Percentiles rank a stretch among this genome's conserved stretches.
Evolutionary conservation across 2,113 vertebrate genomes (phyloP).

Genomic region (Poicephalus gulielmi): DNA sequence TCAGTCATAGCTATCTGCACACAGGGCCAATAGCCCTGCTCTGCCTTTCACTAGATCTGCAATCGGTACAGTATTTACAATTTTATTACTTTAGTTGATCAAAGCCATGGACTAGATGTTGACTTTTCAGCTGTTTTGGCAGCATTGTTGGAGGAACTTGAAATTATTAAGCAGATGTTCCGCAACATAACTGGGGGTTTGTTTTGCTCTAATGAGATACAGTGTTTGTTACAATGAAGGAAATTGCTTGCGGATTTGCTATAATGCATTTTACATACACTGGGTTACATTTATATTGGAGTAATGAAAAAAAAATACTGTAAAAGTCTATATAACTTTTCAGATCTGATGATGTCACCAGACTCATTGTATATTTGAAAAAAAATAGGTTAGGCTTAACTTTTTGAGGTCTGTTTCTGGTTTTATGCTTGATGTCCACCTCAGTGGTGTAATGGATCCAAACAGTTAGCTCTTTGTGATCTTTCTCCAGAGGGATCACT

Average conservation of each 20-base stretch:
- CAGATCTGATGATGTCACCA: constrained; percentile 66
- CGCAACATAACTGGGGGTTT: constrained; percentile 10
- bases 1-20: accelerated
- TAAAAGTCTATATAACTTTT: constrained; percentile 56
- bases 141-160: constrained; percentile 25
- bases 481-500: constrained; percentile 11
- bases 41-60: not conserved
- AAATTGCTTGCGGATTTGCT: constrained; percentile 60
- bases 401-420: constrained; percentile 52
- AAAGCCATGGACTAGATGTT: constrained; percentile 6
- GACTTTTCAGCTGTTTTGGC: constrained; percentile 37
- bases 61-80: not conserved
- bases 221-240: constrained; percentile 60
- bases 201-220: constrained; percentile 61
- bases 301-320: constrained; percentile 22
- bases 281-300: constrained; percentile 36
- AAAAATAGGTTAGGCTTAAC: not conserved
- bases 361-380: constrained; percentile 15
- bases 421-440: constrained; percentile 45
- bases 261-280: constrained; percentile 69
- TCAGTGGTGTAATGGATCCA: not conserved
- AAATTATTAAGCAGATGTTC: constrained; percentile 75
- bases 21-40: not conserved
- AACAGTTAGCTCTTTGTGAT: constrained; percentile 42
- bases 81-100: constrained; percentile 7